Evolutionary conservation across 2,113 vertebrate species (phyloP), one percentile per base, ranked within the genome.

Genomic region (Lanius ludovicianus): DNA sequence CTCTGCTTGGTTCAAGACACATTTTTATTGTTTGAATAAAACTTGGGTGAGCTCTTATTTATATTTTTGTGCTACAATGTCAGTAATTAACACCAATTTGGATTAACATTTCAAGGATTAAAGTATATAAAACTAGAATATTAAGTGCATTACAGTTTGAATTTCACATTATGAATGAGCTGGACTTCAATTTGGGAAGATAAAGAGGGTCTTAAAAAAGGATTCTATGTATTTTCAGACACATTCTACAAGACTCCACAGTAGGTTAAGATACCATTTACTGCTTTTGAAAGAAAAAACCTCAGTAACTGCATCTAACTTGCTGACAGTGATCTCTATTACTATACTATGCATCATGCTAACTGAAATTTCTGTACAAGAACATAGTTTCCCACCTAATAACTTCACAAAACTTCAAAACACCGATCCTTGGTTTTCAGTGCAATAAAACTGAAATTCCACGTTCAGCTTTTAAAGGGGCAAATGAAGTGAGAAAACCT

Each of bases 381-480:
- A 91, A 55, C 16, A 65, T 33, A 69, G 52, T 64, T 88, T 95
- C 64, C 65, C 74, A 64, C 59, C 55, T 57, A 93, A 27, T 49
- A 59, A 90, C 92, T 95, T 91, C 64, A 94, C 69, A 93, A 96
- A 91, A 73, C 11, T 70, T 94, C 39, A 94, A 83, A 94, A 47
- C 23, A 68, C 59, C 21, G 15, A 64, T 83, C 70, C 86, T 77
- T 83, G 30, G 33, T 69, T 96, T 95, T 83, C 57, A 79, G 23
- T 77, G 60, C 64, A 77, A 89, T 84, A 53, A 94, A 94, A 57
- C 0, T n/a, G 16, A 24, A 81, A 70, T 74, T 90, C 14, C 9
- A 78, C 55, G 81, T 7, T 15, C 20, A 18, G 39, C 35, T 55
- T 89, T 88, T 75, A 33, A 75, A 88, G 20, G 1, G 14, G 8